A percentile compares a stretch with the other conserved stretches of the same genome.
Conservation (phyloP, 2,888 invertebrate genomes). For the Cepaea hortensis region DNA sequence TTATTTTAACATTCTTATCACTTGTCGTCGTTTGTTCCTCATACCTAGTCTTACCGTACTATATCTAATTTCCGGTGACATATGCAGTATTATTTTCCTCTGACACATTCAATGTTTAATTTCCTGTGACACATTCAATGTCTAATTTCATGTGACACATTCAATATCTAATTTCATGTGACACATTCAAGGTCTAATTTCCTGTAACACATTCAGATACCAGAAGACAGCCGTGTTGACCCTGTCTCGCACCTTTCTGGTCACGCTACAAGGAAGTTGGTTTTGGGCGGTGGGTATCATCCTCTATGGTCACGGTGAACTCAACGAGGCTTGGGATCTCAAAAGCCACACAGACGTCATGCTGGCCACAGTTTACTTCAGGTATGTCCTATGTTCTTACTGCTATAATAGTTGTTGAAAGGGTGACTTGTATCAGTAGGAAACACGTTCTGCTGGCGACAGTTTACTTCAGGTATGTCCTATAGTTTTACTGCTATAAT, state of each 20-base stretch:
- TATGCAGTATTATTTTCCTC: too few species aligned
- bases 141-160: too few species aligned
- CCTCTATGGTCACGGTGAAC: slow-evolving; percentile 76
- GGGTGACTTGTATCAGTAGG: background rate
- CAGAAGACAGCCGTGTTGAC: slow-evolving; percentile 65
- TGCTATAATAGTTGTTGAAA: background rate
- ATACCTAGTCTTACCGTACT: too few species aligned
- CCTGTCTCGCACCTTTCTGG: slow-evolving; percentile 75
- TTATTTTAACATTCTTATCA: too few species aligned
- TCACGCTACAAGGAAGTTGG: slow-evolving; percentile 79
- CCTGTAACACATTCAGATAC: slow-evolving; percentile 26
- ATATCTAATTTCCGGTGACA: too few species aligned
- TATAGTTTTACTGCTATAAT: too few species aligned
- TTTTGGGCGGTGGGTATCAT: slow-evolving; percentile 78
- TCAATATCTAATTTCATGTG: background rate
- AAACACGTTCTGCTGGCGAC: too few species aligned
- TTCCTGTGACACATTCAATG: too few species aligned
- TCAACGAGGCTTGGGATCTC: slow-evolving; percentile 73
- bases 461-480: too few species aligned
- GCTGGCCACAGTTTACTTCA: slow-evolving; percentile 76
- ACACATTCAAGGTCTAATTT: too few species aligned
- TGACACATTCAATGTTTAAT: too few species aligned
- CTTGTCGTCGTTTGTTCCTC: too few species aligned
- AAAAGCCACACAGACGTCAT: slow-evolving; percentile 76
- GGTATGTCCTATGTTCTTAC: slow-evolving; percentile 50